phyloP scores from a whole-genome alignment of 2,113 vertebrate species.

The Phoxinus phoxinus region DNA sequence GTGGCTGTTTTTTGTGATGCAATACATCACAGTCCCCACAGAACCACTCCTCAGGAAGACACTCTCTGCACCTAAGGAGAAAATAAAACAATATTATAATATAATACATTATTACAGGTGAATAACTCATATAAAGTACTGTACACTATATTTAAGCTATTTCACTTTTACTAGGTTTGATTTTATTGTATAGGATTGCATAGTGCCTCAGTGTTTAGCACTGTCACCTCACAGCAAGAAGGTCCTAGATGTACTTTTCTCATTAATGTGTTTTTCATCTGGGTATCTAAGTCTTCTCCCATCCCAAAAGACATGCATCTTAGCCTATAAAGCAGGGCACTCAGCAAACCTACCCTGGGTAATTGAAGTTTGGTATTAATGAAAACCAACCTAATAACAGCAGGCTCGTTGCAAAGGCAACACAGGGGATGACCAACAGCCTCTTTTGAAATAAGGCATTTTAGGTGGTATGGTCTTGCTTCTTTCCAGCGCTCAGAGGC shows the following conservation, averaged over 20 bases:
- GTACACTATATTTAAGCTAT: no score
- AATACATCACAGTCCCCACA: background rate
- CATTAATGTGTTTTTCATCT: background rate
- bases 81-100: background rate
- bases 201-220: background rate
- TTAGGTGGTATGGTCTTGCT: no score
- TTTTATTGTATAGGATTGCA: background rate
- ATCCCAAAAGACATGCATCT: background rate
- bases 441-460: background rate
- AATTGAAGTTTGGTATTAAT: no score
- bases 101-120: background rate
- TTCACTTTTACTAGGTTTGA: background rate
- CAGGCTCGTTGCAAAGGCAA: background rate
- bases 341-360: background rate
- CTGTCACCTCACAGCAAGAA: background rate
- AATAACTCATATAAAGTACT: no score
- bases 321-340: background rate
- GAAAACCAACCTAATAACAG: background rate
- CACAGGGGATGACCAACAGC: background rate
- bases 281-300: background rate
- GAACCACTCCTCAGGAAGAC: background rate
- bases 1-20: background rate
- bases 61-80: background rate
- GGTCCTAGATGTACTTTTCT: background rate
- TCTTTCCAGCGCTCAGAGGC: background rate